Evolutionary conservation across 2,113 vertebrate genomes (phyloP), one percentile per base, ranked within the genome.

Genomic region (Ciconia maguari): DNA sequence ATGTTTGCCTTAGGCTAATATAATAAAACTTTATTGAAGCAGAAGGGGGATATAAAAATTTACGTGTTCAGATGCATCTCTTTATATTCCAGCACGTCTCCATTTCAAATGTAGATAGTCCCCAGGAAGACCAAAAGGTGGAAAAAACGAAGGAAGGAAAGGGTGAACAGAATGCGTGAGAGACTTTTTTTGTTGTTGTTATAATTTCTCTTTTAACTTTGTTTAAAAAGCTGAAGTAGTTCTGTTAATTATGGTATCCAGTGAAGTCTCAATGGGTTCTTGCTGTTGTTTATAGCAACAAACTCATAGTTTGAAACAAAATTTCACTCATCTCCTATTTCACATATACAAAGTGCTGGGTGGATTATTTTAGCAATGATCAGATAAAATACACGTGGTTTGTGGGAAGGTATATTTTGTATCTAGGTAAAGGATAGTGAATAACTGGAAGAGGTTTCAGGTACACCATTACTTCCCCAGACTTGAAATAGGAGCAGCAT

Each of bases 111-210:
- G 19, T 70, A 65, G 49, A 48, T 13, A 62, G 51, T 91, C n/a
- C 77, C 17, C 82, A 64, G 46, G 77, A 95, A 83, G 84, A 93
- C 46, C 52, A 79, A 27, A 11, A 71, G 2, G 16, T 27, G 12
- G 61, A 65, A 42, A 30, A 48, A 62, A 17, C 9, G 38, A 90
- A 94, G 78, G 26, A 78, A 78, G 72, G 62, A 41, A 84, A 83
- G 11, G 13, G 60, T 68, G 76, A 96, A 68, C 72, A 90, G 62
- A 94, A 94, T 60, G 11, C 9, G 98, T 98, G 66, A 98, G 97
- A 64, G 17, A 29, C 6, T 65, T 20, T 49, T 66, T 62, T 36
- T 8, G 38, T 42, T 44, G 10, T 27, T 83, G 61, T 91, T 91
- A 10, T 5, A 34, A 34, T 81, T 94, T 18, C 3, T 72, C 13